Base-by-base conservation (phyloP, 2,888 invertebrate genomes). In the Morinoia aosen region DNA sequence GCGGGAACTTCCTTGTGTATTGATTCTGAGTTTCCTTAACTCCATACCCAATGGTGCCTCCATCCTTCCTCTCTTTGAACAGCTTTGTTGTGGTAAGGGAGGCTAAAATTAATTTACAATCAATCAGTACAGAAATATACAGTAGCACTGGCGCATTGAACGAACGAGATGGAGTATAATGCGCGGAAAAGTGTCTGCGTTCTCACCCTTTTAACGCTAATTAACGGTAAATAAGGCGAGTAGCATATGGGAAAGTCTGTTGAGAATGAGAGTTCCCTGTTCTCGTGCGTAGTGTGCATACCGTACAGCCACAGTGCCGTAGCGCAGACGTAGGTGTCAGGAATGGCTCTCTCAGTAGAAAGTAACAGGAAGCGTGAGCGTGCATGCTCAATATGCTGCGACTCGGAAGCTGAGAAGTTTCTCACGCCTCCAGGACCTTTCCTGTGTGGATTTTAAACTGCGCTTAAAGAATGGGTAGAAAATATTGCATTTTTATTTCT, bases 331-430 rank as follows among this genome's bases (percentile, higher is more conserved):
- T 33, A 33, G 33, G 76, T 33, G 76, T 33, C 76, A 10, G 76
- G 76, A 76, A 76, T 76, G 90, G 10, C 90, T 90, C 90, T 12
- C 90, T 40, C 40, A 39, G 14, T 90, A 90, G 90, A 90, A 90
- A 90, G 90, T 90, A 48, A 90, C 76, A 76, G 76, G 90, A 19
- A 90, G 40, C 40, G 90, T 90, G 90, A 90, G 90, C 39, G 16
- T 8, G 90, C 90, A 90, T 10, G 90, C 14, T 90, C 40, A 12
- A 40, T 19, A 90, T 40, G 90, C 48, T 40, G 48, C 90, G 39
- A 48, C 40, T 90, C 90, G 90, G 90, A 90, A 90, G 90, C 90
- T 90, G 90, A 39, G 39, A 14, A 40, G 40, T 33, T 90, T 90
- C 90, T 90, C 90, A 90, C 90, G 90, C 39, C 19, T 90, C 16